A percentile compares a stretch with the other conserved stretches of the same genome.
Conservation (phyloP, 2,888 invertebrate species). For the Drosophila picticornis region DNA sequence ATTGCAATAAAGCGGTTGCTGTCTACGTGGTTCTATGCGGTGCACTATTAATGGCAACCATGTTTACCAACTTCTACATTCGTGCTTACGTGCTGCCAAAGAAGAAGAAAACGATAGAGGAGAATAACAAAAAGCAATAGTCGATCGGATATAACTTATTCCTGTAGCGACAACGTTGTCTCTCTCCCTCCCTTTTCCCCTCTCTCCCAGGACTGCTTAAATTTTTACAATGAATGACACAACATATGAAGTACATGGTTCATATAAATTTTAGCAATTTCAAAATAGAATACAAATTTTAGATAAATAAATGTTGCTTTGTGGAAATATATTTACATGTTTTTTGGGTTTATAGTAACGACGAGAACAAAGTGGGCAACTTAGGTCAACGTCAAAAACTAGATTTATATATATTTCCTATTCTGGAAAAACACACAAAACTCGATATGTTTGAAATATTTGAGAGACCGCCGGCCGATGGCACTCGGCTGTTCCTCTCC, state of each 20-base stretch:
- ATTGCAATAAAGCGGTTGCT: conserved; percentile 36
- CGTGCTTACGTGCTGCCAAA: conserved; percentile 32
- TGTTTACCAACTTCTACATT: conserved; percentile 58
- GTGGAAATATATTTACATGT: neutral
- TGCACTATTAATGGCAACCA: conserved; percentile 36
- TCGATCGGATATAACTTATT: neutral
- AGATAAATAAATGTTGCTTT: neutral
- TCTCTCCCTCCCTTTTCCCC: neutral
- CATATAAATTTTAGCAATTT: neutral
- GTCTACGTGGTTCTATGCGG: conserved; percentile 11
- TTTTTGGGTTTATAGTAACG: neutral
- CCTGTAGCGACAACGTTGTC: neutral
- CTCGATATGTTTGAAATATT: conserved; percentile 39
- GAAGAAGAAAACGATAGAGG: neutral
- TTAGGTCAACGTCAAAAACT: neutral
- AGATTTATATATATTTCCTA: neutral
- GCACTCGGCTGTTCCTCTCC: conserved; percentile 35
- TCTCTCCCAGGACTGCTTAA: neutral
- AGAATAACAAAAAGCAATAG: neutral
- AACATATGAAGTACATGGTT: neutral
- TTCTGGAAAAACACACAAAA: neutral
- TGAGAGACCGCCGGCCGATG: conserved; percentile 30
- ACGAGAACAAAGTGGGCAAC: neutral
- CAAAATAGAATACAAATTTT: neutral
- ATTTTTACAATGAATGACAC: neutral